Evolutionary conservation across 2,888 invertebrate species (phyloP).

Genomic region (Syrphus vitripennis): DNA sequence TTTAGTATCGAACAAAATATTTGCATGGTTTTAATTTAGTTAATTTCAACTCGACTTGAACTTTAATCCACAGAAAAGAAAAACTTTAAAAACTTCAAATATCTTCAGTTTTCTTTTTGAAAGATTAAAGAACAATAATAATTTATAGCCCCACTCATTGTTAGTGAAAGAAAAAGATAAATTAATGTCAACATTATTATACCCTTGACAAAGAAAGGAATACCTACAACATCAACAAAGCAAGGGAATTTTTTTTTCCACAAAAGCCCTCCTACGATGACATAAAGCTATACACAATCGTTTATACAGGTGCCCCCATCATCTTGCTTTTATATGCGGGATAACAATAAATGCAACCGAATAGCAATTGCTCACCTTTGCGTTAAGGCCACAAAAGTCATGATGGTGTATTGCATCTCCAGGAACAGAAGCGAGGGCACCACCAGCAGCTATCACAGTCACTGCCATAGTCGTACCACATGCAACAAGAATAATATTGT

Average conservation of each 20-base stretch:
- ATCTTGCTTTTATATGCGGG: not conserved
- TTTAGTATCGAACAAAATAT: no score
- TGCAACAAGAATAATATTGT: slow-evolving; percentile 43
- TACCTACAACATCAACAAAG: not conserved
- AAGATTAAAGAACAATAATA: slow-evolving; percentile 20
- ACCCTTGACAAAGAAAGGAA: not conserved
- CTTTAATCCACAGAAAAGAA: no score
- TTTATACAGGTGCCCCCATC: slow-evolving; percentile 22
- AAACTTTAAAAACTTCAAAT: not conserved
- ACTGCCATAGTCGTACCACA: not conserved
- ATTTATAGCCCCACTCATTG: slow-evolving; percentile 40
- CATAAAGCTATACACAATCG: not conserved
- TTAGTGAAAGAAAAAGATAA: slow-evolving; percentile 28
- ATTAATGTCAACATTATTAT: slow-evolving; percentile 55
- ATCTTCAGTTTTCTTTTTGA: slow-evolving; percentile 15
- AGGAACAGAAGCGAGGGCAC: not conserved
- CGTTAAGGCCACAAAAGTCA: slow-evolving; percentile 19
- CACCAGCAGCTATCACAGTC: not conserved
- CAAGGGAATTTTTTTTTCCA: not conserved
- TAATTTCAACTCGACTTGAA: no score
- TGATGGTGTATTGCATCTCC: not conserved
- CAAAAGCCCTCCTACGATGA: slow-evolving; percentile 11
- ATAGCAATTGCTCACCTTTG: slow-evolving; percentile 19
- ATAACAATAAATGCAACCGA: slow-evolving; percentile 38
- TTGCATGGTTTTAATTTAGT: no score